Conservation (phyloP, 1,140 invertebrate genomes). For the Episyrphus balteatus region DNA sequence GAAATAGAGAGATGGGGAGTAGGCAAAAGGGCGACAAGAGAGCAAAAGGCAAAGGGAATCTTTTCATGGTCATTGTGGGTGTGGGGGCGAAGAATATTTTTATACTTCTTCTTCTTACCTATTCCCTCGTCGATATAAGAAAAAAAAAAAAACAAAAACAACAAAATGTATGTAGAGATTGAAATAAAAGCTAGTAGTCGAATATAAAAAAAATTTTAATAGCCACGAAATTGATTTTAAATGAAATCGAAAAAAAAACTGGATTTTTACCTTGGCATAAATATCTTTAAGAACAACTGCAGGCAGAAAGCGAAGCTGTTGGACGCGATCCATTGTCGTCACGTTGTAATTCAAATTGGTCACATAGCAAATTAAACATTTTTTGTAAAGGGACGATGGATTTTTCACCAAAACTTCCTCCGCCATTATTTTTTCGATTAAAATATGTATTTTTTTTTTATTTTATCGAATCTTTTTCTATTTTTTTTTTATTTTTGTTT, state of each 20-base stretch:
- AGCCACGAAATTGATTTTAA: too few species aligned
- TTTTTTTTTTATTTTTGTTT: background rate
- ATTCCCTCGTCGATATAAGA: too few species aligned
- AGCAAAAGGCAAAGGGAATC: too few species aligned
- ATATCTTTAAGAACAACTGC: constrained; percentile 28
- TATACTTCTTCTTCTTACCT: too few species aligned
- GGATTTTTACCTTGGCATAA: constrained; percentile 24
- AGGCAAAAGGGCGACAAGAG: too few species aligned
- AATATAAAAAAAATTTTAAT: too few species aligned
- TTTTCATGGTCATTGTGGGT: too few species aligned
- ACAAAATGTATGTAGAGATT: too few species aligned
- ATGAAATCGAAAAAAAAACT: background rate
- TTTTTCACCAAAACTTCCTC: constrained; percentile 5
- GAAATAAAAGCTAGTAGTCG: too few species aligned
- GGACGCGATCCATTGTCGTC: constrained; percentile 18
- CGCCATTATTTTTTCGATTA: background rate
- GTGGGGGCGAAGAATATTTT: too few species aligned
- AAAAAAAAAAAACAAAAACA: too few species aligned
- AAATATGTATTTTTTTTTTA: background rate
- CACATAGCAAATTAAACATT: constrained; percentile 18
- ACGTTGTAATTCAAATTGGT: constrained; percentile 19
- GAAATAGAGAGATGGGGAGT: too few species aligned
- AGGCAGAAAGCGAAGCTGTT: constrained; percentile 25
- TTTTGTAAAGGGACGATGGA: constrained; percentile 17
- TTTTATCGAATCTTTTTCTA: background rate